Evolutionary conservation across 2,888 invertebrate genomes (phyloP).

Genomic region (Tuberolachnus salignus): DNA sequence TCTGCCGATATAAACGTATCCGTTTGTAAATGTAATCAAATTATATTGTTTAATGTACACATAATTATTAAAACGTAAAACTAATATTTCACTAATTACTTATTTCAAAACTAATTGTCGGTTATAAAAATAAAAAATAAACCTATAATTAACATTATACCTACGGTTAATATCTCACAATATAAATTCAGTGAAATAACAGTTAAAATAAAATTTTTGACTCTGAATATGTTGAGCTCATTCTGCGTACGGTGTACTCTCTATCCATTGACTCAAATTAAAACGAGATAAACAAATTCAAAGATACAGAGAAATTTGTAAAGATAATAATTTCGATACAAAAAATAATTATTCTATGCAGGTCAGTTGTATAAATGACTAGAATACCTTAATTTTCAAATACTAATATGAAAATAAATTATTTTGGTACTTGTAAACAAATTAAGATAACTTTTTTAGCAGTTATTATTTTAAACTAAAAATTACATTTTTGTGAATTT

Average conservation of each 20-base stretch:
- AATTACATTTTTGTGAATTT: no score
- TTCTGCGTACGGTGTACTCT: constrained; percentile 75
- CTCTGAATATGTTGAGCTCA: constrained; percentile 87
- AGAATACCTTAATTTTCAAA: no score
- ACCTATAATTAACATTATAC: not conserved
- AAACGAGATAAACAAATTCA: constrained; percentile 92
- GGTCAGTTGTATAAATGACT: no score
- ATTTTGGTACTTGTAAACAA: no score
- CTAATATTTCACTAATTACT: not conserved
- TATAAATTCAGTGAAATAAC: constrained; percentile 20
- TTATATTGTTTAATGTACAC: not conserved
- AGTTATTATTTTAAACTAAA: no score
- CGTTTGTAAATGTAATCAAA: not conserved
- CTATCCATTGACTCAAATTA: constrained; percentile 91
- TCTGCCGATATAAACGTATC: not conserved
- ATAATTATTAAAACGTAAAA: not conserved
- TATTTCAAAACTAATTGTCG: not conserved
- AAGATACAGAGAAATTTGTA: constrained; percentile 80
- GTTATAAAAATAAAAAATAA: not conserved
- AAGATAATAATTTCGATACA: constrained; percentile 66
- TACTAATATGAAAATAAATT: no score
- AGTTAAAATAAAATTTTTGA: constrained; percentile 88
- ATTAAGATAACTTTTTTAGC: no score
- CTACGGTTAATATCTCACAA: not conserved
- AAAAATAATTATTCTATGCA: not conserved